phyloP scores from a whole-genome alignment of 2,113 vertebrate genomes.

The Anser brachyrhynchus region DNA sequence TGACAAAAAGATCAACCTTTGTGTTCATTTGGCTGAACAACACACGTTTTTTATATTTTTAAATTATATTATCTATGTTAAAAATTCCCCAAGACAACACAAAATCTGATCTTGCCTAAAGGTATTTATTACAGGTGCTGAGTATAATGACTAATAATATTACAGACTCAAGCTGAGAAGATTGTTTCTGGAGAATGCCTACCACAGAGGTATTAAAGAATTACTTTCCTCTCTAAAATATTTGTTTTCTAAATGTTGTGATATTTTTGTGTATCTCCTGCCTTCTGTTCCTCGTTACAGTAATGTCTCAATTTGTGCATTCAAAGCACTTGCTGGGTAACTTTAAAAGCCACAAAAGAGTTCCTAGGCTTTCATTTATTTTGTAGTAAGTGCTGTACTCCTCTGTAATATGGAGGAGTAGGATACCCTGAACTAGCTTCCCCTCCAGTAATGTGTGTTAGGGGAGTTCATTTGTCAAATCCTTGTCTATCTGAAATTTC shows the following conservation, averaged over 20 bases:
- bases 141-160: not conserved
- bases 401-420: not conserved
- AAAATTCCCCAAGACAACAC: not conserved
- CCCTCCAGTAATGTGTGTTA: not conserved
- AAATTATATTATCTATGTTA: not conserved
- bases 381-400: not conserved
- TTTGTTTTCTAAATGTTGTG: not conserved
- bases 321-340: not conserved
- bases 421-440: not conserved
- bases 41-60: not conserved
- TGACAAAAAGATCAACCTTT: not conserved
- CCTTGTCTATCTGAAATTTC: not conserved
- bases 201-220: not conserved
- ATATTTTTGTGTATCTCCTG: not conserved
- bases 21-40: not conserved
- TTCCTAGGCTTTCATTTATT: not conserved
- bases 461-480: not conserved
- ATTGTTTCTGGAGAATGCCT: not conserved
- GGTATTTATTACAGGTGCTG: not conserved
- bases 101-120: not conserved
- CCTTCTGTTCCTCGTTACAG: not conserved
- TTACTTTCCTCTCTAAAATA: not conserved
- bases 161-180: not conserved
- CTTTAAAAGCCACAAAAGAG: not conserved
- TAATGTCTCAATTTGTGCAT: too few species aligned